phyloP scores from a whole-genome alignment of 2,797 vertebrate genomes.

The Mionectes olivaceus region DNA sequence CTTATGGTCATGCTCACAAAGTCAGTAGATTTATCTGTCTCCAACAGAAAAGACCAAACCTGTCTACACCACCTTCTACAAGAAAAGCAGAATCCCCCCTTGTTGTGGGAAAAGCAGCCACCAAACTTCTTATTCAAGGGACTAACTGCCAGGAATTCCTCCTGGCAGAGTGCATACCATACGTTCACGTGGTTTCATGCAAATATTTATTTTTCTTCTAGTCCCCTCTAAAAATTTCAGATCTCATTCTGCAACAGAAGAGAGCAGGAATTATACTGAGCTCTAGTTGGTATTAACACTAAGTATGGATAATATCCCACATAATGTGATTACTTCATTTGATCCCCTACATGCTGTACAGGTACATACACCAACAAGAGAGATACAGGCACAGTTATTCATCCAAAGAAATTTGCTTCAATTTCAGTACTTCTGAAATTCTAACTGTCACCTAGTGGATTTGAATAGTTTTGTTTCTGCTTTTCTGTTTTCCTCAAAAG shows the following conservation, averaged over 20 bases:
- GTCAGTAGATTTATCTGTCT: constrained; percentile 25
- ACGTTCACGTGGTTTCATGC: neutral
- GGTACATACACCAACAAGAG: neutral
- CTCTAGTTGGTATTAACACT: neutral
- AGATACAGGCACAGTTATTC: neutral
- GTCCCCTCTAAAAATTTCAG: constrained; percentile 7
- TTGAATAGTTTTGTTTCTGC: neutral
- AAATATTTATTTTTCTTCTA: constrained; percentile 14
- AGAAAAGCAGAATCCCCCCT: neutral
- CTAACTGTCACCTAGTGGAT: neutral
- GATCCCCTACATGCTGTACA: neutral
- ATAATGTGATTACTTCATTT: neutral
- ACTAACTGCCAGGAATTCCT: neutral
- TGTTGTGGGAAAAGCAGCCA: neutral
- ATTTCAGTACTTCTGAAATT: neutral
- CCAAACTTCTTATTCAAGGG: constrained; percentile 19
- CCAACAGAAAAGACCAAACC: neutral
- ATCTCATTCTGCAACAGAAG: neutral
- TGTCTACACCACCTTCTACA: neutral
- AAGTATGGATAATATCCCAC: neutral
- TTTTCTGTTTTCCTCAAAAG: neutral
- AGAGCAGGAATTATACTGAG: neutral
- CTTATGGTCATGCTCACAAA: neutral
- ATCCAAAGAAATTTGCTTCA: neutral
- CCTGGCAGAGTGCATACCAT: neutral